Conservation (phyloP, 2,113 vertebrate species). For the Pterophyllum scalare region DNA sequence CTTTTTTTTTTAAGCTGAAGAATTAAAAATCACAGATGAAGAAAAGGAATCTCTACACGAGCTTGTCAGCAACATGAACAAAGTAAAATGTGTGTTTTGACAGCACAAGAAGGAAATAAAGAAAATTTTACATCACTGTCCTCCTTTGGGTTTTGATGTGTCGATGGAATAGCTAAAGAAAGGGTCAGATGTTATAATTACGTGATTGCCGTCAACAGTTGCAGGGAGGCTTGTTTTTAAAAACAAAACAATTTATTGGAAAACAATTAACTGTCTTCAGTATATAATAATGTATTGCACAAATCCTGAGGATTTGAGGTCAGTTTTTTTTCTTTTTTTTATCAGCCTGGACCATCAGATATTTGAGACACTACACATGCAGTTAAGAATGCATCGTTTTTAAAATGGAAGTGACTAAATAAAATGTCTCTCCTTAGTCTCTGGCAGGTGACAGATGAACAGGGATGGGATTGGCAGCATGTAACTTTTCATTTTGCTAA, state of each 20-base stretch:
- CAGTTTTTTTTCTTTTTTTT: not conserved
- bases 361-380: no score
- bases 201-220: not conserved
- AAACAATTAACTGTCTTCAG: not conserved
- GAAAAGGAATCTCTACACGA: slow-evolving; percentile 36
- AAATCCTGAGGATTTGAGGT: not conserved
- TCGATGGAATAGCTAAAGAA: slow-evolving; percentile 35
- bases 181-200: slow-evolving; percentile 33
- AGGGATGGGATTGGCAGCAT: not conserved
- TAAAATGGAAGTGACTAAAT: not conserved
- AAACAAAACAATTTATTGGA: not conserved
- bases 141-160: not conserved
- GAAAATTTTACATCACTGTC: slow-evolving; percentile 2
- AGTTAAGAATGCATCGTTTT: no score
- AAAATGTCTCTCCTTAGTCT: not conserved
- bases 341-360: no score
- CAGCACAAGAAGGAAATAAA: slow-evolving; percentile 19
- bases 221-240: not conserved
- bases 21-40: slow-evolving; percentile 8
- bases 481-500: slow-evolving; percentile 4
- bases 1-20: not conserved
- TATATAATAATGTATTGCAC: not conserved
- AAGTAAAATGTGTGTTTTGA: slow-evolving; percentile 56
- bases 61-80: slow-evolving; percentile 47
- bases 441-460: not conserved